phyloP scores from a whole-genome alignment of 2,113 vertebrate species.

The Rhinogobius similis region DNA sequence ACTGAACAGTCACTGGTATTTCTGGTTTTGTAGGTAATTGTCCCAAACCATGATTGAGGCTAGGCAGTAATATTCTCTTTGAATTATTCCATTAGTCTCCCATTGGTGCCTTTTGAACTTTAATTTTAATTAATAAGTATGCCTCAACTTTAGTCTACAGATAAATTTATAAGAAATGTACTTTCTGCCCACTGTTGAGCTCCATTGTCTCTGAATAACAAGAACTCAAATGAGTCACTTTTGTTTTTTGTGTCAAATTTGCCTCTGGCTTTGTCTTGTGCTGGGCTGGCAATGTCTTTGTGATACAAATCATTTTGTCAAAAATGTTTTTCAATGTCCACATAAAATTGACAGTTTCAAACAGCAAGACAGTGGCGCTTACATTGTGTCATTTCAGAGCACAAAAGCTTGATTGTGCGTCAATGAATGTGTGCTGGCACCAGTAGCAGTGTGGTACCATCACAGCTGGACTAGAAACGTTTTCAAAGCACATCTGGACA shows the following conservation, averaged over 20 bases:
- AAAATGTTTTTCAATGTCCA: not conserved
- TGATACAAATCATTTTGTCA: not conserved
- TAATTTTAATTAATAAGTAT: not conserved
- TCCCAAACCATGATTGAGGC: not conserved
- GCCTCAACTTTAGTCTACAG: not conserved
- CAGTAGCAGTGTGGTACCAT: slow-evolving; percentile 35
- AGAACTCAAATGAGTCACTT: slow-evolving; percentile 4
- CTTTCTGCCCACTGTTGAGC: too few relatives aligned
- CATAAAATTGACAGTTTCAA: not conserved
- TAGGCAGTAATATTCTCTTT: not conserved
- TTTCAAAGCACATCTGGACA: slow-evolving; percentile 47
- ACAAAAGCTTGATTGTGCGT: slow-evolving; percentile 34
- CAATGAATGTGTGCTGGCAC: slow-evolving; percentile 33
- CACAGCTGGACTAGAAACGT: slow-evolving; percentile 51
- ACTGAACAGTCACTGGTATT: not conserved
- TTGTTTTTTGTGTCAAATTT: slow-evolving; percentile 10
- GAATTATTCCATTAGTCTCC: not conserved
- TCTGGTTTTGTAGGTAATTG: too few relatives aligned
- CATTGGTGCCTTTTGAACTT: not conserved
- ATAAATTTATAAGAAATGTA: not conserved
- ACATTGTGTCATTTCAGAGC: slow-evolving; percentile 8
- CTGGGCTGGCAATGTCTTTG: slow-evolving; percentile 9
- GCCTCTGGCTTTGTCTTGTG: slow-evolving; percentile 5
- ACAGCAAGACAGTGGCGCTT: slow-evolving; percentile 1
- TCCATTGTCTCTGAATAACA: slow-evolving; percentile 7